phyloP scores from a whole-genome alignment of 2,888 invertebrate genomes.

The Halictus quadricinctus region DNA sequence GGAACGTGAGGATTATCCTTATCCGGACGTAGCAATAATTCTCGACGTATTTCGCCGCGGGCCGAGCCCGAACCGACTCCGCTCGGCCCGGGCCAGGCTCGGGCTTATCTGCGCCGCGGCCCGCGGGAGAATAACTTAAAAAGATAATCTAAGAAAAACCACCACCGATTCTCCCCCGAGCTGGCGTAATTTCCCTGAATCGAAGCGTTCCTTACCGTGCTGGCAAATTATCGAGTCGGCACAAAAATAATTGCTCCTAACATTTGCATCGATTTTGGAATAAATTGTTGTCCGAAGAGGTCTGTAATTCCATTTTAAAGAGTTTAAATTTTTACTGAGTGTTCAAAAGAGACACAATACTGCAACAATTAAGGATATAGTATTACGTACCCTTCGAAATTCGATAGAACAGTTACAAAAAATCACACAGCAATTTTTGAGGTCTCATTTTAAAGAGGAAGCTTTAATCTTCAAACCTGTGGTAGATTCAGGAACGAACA shows the following conservation, averaged over 20 bases:
- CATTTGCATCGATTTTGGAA: background rate
- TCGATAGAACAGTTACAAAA: too few relatives aligned
- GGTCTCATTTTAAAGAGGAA: too few relatives aligned
- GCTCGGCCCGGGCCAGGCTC: background rate
- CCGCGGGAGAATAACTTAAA: slow-evolving; percentile 37
- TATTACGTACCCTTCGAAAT: too few relatives aligned
- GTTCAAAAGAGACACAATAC: too few relatives aligned
- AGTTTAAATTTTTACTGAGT: too few relatives aligned
- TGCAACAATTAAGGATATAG: too few relatives aligned
- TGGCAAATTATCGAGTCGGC: too few relatives aligned
- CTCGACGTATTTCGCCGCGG: slow-evolving; percentile 50
- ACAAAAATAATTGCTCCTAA: background rate
- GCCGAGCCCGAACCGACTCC: background rate
- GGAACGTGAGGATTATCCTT: slow-evolving; percentile 59
- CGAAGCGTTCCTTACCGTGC: background rate
- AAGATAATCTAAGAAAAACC: slow-evolving; percentile 37
- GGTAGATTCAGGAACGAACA: too few relatives aligned
- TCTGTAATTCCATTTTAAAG: too few relatives aligned
- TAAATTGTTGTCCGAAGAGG: background rate
- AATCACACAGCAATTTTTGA: too few relatives aligned
- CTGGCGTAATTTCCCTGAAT: background rate
- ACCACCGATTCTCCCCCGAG: background rate
- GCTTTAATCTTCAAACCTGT: too few relatives aligned
- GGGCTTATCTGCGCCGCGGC: slow-evolving; percentile 45
- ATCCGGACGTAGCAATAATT: slow-evolving; percentile 53